A percentile compares a stretch with the other conserved stretches of the same genome.
Conservation (phyloP, 2,888 invertebrate genomes). For the Tetrapedia diversipes region DNA sequence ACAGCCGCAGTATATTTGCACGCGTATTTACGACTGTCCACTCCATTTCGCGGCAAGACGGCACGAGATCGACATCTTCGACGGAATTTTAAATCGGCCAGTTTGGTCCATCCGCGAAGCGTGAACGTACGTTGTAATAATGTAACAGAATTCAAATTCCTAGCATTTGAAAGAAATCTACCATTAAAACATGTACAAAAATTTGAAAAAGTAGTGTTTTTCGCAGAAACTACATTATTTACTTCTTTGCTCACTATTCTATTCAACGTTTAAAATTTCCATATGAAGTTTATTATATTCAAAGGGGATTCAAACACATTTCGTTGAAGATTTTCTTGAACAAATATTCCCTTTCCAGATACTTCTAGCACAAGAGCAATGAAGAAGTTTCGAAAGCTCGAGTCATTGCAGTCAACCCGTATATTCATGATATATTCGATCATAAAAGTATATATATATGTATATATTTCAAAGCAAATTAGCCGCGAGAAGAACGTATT, state of each 20-base stretch:
- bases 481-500: slow-evolving; percentile 39
- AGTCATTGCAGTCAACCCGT: neutral
- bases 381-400: neutral
- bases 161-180: too few species aligned
- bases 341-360: neutral
- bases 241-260: too few species aligned
- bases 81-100: slow-evolving; percentile 12
- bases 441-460: slow-evolving; percentile 47
- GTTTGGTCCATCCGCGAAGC: neutral
- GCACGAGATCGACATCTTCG: slow-evolving; percentile 8
- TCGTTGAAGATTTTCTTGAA: neutral
- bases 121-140: too few species aligned
- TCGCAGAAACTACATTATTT: too few species aligned
- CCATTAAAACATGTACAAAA: too few species aligned
- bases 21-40: slow-evolving; percentile 79
- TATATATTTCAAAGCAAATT: slow-evolving; percentile 46
- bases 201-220: too few species aligned
- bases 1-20: slow-evolving; percentile 80
- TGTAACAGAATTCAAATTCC: too few species aligned
- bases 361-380: neutral
- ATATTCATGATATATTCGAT: slow-evolving; percentile 4
- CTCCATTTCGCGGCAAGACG: slow-evolving; percentile 59
- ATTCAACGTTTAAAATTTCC: too few species aligned
- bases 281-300: too few species aligned
- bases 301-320: too few species aligned